Base-by-base conservation (phyloP, 2,888 invertebrate genomes). In the Drosophila multiciliata region DNA sequence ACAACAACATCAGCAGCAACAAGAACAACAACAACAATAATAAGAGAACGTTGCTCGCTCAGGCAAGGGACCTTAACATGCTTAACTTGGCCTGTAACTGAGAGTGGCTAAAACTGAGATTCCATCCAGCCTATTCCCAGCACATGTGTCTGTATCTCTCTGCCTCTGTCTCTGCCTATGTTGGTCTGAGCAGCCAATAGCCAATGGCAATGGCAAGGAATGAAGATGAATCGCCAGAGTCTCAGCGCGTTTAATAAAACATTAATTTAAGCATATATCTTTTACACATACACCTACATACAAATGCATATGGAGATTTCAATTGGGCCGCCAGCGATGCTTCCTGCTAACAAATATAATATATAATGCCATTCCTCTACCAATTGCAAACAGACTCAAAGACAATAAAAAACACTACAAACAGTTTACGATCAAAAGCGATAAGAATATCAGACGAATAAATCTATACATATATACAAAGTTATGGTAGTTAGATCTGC, bases 211-310 rank as follows among this genome's bases (percentile, higher is more conserved):
- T 72, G 72, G 75, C 68, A 68, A 57, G 68, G 80, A 80, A 73
- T 80, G 70, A 83, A 80, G 70, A 75, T 78, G 69, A 80, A 80
- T 75, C 80, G 72, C 66, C 49, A 62, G 59, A 77, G 65, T 80
- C 77, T 80, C 73, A 76, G 71, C 80, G 74, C 77, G 71, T 70
- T 80, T 80, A 80, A 80, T 80, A 80, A 79, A 80, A 81, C 81
- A 80, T 80, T 78, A 77, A 75, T 81, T 78, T 78, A 58, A 69
- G 55, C 70, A 75, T 69, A 76, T 50, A 62, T 68, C 67, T 61
- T 57, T 17, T 45, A 74, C 32, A 35, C 8, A 57, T 9, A 59
- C 26, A 49, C 7, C 52, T 15, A 60, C 17, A 36, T 15, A 58
- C 6, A 50, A 32, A 7, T 36, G 17, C 45, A 42, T 64, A 75